Conservation (phyloP, 1,140 invertebrate species). For the Phenacoccus solenopsis region DNA sequence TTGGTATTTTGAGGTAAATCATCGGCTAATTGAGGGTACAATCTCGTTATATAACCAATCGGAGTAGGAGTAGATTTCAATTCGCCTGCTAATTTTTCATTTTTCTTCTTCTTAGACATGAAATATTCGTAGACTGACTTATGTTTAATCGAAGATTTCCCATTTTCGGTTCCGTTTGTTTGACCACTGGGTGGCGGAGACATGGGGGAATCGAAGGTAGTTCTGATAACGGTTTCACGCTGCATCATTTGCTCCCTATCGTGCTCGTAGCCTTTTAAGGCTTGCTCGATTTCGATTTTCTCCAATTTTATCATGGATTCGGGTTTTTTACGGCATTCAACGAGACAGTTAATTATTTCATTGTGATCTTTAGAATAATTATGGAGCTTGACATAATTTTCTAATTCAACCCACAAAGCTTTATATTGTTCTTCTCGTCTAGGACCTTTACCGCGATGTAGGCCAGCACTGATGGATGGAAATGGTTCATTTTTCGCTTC, state of each 20-base stretch:
- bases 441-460: slow-evolving; percentile 39
- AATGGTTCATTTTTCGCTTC: slow-evolving; percentile 74
- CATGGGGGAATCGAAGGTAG: slow-evolving; percentile 69
- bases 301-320: slow-evolving; percentile 35
- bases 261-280: slow-evolving; percentile 34
- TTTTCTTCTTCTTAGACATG: slow-evolving; percentile 38
- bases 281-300: slow-evolving; percentile 44
- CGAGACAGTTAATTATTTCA: slow-evolving; percentile 66
- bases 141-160: slow-evolving; percentile 21
- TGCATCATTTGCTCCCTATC: slow-evolving; percentile 27
- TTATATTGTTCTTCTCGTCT: slow-evolving; percentile 75
- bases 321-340: slow-evolving; percentile 57
- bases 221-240: slow-evolving; percentile 55
- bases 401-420: slow-evolving; percentile 77
- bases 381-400: slow-evolving; percentile 66
- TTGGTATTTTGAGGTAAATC: slow-evolving; percentile 2
- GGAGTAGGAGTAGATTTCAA: slow-evolving; percentile 38
- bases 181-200: slow-evolving; percentile 43
- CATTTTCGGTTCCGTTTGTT: slow-evolving; percentile 32
- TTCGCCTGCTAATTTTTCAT: slow-evolving; percentile 67
- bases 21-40: background rate
- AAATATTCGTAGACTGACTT: slow-evolving; percentile 47
- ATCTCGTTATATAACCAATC: slow-evolving; percentile 19
- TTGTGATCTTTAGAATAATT: slow-evolving; percentile 54
- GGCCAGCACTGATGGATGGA: slow-evolving; percentile 36